Conservation (phyloP, 2,113 vertebrate genomes). For the Sander lucioperca region DNA sequence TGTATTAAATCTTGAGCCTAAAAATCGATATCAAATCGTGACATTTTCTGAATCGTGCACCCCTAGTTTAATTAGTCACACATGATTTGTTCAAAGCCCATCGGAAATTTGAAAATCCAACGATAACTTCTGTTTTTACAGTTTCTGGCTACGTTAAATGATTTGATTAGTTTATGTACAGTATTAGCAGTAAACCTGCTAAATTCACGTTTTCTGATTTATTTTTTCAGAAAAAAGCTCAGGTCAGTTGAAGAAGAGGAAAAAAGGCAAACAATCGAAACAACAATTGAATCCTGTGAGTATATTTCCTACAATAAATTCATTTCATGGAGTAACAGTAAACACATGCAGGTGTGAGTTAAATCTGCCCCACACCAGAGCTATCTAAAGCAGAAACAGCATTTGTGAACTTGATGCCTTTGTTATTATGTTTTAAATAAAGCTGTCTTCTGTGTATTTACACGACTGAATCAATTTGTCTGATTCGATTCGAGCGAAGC, state of each 20-base stretch:
- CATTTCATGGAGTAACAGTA: neutral
- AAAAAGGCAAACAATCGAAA: neutral
- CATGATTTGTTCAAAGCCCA: too few species aligned
- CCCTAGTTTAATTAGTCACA: too few species aligned
- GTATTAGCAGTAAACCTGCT: neutral
- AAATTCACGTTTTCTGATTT: neutral
- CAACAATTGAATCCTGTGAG: slow-evolving; percentile 14
- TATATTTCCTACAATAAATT: neutral
- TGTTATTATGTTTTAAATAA: neutral
- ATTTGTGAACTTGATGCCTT: neutral
- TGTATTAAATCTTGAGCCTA: too few species aligned
- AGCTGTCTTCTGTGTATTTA: neutral
- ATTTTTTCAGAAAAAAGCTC: neutral
- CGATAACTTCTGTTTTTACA: too few species aligned
- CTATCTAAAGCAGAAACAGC: neutral
- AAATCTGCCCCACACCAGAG: neutral
- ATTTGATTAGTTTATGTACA: too few species aligned
- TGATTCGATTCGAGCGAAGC: too few species aligned
- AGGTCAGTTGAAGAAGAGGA: neutral
- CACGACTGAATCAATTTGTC: neutral
- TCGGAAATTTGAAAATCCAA: too few species aligned
- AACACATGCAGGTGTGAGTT: neutral
- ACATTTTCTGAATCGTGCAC: too few species aligned
- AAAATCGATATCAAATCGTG: too few species aligned
- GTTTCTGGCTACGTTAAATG: too few species aligned